Percentiles rank a stretch among this genome's conserved stretches.
phyloP scores from a whole-genome alignment of 2,113 vertebrate species.

The Mirounga angustirostris region DNA sequence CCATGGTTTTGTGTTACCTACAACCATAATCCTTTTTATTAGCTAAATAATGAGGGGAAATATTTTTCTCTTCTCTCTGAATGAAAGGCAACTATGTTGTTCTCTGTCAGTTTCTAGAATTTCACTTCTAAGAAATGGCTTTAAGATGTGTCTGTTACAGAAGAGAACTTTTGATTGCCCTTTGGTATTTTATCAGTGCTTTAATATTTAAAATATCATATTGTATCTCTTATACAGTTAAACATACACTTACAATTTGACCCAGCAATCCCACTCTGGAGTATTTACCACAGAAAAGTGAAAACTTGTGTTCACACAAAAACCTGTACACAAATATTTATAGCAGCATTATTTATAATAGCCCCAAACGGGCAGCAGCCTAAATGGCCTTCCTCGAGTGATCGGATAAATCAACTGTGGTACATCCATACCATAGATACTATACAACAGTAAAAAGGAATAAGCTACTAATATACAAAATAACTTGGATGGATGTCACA shows the following conservation, averaged over 20 bases:
- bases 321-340: neutral
- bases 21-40: slow-evolving; percentile 30
- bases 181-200: neutral
- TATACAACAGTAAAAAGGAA: neutral
- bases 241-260: neutral
- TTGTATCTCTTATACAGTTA: neutral
- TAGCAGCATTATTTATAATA: slow-evolving; percentile 29
- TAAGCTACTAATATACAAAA: neutral
- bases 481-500: neutral
- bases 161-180: neutral
- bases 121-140: slow-evolving; percentile 37
- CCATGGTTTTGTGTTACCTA: neutral
- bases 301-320: neutral
- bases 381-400: neutral
- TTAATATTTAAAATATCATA: slow-evolving; percentile 51
- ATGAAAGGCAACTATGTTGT: slow-evolving; percentile 9
- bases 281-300: neutral
- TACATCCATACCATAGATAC: neutral
- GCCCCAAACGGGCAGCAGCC: neutral
- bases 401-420: neutral
- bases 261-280: neutral
- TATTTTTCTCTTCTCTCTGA: slow-evolving; percentile 15
- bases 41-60: neutral
- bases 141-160: neutral
- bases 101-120: neutral